phyloP scores from a whole-genome alignment of 2,888 invertebrate species.

The Galerucella calmariensis region DNA sequence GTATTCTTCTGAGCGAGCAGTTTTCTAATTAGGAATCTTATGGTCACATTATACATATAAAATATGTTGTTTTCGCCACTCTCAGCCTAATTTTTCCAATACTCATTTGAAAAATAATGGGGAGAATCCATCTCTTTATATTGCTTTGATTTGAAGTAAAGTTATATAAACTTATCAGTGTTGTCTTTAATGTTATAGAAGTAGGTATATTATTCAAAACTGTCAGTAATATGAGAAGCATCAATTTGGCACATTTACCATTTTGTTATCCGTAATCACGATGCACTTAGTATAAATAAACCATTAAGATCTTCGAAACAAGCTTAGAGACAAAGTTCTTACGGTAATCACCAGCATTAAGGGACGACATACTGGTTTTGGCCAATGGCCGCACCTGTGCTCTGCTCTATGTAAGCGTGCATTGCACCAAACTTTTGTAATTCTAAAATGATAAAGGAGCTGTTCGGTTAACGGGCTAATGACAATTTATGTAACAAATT shows the following conservation, averaged over 20 bases:
- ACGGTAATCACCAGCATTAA: slow-evolving; percentile 60
- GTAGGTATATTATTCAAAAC: no score
- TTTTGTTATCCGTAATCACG: slow-evolving; percentile 26
- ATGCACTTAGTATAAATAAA: slow-evolving; percentile 37
- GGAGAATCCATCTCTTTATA: no score
- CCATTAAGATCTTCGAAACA: slow-evolving; percentile 27
- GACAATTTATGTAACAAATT: slow-evolving; percentile 13
- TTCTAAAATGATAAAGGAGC: slow-evolving; percentile 16
- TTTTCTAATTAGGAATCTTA: no score
- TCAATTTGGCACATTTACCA: slow-evolving; percentile 1
- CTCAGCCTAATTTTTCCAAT: no score
- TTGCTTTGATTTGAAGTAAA: no score
- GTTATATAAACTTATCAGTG: no score
- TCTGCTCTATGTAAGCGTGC: slow-evolving; percentile 29
- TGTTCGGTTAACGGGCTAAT: not conserved
- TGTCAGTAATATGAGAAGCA: not conserved
- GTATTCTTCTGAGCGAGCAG: no score
- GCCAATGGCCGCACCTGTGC: slow-evolving; percentile 55
- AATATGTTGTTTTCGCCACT: no score
- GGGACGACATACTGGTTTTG: slow-evolving; percentile 54
- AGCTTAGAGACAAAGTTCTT: slow-evolving; percentile 53
- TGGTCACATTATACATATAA: no score
- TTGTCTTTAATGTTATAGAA: no score
- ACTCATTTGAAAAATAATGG: no score
- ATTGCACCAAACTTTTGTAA: slow-evolving; percentile 11